Evolutionary conservation across 2,113 vertebrate species (phyloP).

Genomic region (Plestiodon gilberti): DNA sequence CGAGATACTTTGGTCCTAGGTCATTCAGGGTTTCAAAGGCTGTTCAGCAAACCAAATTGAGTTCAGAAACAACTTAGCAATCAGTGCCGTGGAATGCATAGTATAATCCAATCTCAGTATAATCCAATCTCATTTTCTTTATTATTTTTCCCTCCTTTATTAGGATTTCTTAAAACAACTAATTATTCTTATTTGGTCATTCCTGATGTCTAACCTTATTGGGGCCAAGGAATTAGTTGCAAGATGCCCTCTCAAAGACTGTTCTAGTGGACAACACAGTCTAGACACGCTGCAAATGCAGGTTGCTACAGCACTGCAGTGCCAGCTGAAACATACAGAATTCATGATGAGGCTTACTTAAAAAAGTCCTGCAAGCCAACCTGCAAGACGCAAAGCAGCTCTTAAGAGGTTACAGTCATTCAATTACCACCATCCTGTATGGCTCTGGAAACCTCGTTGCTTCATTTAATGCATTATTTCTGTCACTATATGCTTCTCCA

Average conservation of each 20-base stretch:
- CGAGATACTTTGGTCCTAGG: no score
- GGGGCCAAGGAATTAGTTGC: not conserved
- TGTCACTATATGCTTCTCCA: constrained; percentile 1
- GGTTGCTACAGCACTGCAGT: not conserved
- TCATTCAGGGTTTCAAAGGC: no score
- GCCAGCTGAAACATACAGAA: not conserved
- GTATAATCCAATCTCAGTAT: no score
- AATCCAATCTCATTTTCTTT: no score
- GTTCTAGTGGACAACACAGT: not conserved
- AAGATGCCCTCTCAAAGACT: not conserved
- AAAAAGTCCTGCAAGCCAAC: not conserved
- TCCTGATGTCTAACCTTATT: not conserved
- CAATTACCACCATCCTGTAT: not conserved
- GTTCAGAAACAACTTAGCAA: no score
- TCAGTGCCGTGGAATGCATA: no score
- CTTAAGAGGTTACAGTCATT: not conserved
- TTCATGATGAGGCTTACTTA: not conserved
- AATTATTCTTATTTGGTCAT: not conserved
- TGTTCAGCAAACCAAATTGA: no score
- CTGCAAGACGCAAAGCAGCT: not conserved
- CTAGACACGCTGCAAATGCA: not conserved
- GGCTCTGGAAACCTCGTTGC: not conserved
- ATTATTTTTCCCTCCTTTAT: not conserved
- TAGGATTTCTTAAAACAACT: not conserved
- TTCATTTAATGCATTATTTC: not conserved